A percentile compares a stretch with the other conserved stretches of the same genome.
These are phyloP conservation scores for Ormia ochracea DNA, from an alignment of 2,888 invertebrate genomes.

Conservation along the genomic window DNA sequence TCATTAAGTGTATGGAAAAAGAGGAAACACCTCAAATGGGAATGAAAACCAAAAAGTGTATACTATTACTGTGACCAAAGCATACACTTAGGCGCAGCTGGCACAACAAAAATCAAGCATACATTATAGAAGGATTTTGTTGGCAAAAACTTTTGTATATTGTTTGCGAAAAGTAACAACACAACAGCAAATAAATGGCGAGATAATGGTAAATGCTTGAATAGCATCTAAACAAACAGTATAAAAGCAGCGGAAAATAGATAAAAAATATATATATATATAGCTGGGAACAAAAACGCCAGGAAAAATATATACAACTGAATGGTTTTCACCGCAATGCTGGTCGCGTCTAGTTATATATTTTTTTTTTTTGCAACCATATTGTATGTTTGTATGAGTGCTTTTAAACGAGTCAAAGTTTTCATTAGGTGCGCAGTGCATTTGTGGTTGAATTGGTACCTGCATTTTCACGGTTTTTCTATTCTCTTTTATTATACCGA, in stretches of 20 bases:
- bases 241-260: conserved; percentile 4
- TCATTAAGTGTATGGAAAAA: background rate
- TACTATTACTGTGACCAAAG: conserved; percentile 30
- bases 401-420: background rate
- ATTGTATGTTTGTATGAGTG: background rate
- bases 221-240: conserved; percentile 36
- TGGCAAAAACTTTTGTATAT: background rate
- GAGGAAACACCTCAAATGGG: conserved; percentile 16
- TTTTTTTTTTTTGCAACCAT: background rate
- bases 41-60: conserved; percentile 32
- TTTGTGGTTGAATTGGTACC: conserved; percentile 50
- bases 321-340: conserved; percentile 60
- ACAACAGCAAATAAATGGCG: conserved; percentile 54
- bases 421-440: conserved; percentile 54
- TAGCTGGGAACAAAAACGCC: background rate
- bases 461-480: background rate
- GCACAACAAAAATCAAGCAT: conserved; percentile 5
- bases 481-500: background rate
- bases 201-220: conserved; percentile 58
- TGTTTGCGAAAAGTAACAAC: conserved; percentile 9
- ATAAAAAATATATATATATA: background rate
- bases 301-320: conserved; percentile 8
- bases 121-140: background rate
- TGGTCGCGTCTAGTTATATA: conserved; percentile 51
- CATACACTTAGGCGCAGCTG: conserved; percentile 35